Conservation (phyloP, 2,888 invertebrate species). For the Trissoscelio sp. region DNA sequence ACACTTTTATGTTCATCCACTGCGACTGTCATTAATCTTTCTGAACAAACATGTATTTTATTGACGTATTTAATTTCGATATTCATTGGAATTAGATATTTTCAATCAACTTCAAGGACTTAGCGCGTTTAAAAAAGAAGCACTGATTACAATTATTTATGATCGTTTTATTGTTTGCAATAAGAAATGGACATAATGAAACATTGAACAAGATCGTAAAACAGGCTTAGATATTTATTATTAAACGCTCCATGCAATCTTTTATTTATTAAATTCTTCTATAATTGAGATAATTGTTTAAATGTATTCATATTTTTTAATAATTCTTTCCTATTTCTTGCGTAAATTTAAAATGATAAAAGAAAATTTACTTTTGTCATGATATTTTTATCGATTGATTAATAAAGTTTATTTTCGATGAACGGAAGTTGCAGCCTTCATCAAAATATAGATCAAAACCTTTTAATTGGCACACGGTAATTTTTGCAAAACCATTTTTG, state of each 20-base stretch:
- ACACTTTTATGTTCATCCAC: neutral
- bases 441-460: slow-evolving; percentile 2
- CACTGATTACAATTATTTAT: slow-evolving; percentile 30
- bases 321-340: neutral
- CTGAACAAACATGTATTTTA: slow-evolving; percentile 13
- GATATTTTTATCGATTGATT: neutral
- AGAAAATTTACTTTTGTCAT: neutral
- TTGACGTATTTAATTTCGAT: slow-evolving; percentile 26
- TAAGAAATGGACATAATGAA: slow-evolving; percentile 15
- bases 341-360: neutral
- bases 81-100: slow-evolving; percentile 27
- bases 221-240: neutral
- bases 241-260: slow-evolving; percentile 14
- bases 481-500: neutral
- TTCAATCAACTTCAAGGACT: slow-evolving; percentile 25
- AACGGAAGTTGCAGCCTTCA: slow-evolving; percentile 13
- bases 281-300: neutral
- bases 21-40: slow-evolving; percentile 22
- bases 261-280: slow-evolving; percentile 1
- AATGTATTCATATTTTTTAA: neutral
- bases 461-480: slow-evolving; percentile 11
- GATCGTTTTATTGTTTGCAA: slow-evolving; percentile 27
- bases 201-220: slow-evolving; percentile 6
- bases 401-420: slow-evolving; percentile 5
- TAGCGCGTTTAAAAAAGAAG: slow-evolving; percentile 12